phyloP scores from a whole-genome alignment of 2,888 invertebrate species.

The Thymelicus lineola region DNA sequence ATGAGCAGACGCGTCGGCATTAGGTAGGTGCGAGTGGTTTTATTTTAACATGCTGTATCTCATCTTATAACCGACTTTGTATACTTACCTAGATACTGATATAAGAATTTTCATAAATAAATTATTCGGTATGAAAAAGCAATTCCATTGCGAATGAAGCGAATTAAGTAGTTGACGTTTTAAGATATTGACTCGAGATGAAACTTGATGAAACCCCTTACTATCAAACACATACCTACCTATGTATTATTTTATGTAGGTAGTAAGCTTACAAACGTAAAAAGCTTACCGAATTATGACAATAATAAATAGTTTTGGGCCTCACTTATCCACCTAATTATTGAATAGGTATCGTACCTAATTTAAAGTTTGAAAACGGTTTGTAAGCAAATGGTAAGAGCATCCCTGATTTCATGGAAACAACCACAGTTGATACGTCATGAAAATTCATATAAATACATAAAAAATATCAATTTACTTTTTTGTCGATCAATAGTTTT shows the following conservation, averaged over 20 bases:
- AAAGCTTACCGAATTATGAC: too few relatives aligned
- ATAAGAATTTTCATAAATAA: too few relatives aligned
- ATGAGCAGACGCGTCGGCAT: background rate
- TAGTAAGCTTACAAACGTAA: too few relatives aligned
- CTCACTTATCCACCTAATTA: too few relatives aligned
- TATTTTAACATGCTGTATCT: background rate
- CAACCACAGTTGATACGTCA: background rate
- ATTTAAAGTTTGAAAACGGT: background rate
- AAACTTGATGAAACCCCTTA: too few relatives aligned
- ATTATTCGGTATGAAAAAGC: too few relatives aligned
- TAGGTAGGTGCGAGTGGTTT: background rate
- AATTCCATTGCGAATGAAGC: background rate
- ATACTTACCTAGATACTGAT: too few relatives aligned
- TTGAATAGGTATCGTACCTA: too few relatives aligned
- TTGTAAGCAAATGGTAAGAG: background rate
- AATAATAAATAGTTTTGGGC: too few relatives aligned
- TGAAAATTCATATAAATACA: background rate
- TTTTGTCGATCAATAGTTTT: constrained; percentile 18
- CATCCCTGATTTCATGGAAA: background rate
- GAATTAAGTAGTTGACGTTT: background rate
- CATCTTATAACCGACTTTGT: background rate
- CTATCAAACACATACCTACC: too few relatives aligned
- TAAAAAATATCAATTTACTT: constrained; percentile 33
- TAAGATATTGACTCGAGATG: too few relatives aligned
- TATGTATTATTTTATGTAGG: too few relatives aligned